Percentiles rank a stretch among this genome's conserved stretches.
phyloP scores from a whole-genome alignment of 2,888 invertebrate species.

The Petrophora chlorosata region DNA sequence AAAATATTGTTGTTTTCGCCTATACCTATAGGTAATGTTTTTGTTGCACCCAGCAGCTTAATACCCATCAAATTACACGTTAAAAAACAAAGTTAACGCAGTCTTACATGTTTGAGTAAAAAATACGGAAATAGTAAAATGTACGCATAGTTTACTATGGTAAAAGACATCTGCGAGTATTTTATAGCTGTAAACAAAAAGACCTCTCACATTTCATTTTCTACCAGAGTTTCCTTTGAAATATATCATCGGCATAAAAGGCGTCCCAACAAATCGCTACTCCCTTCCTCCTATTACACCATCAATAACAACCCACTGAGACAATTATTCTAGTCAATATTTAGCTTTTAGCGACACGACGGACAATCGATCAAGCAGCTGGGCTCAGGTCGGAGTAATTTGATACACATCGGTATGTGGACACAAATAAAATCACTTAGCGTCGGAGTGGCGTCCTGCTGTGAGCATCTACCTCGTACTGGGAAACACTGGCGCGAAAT shows the following conservation, averaged over 20 bases:
- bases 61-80: too few species aligned
- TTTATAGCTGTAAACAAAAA: too few species aligned
- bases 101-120: too few species aligned
- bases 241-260: constrained; percentile 18
- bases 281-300: constrained; percentile 27
- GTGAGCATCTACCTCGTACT: constrained; percentile 70
- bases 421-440: constrained; percentile 84
- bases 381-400: constrained; percentile 73
- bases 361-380: constrained; percentile 79
- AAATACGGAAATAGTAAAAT: too few species aligned
- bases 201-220: too few species aligned
- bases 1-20: too few species aligned
- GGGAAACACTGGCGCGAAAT: constrained; percentile 43
- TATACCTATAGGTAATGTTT: too few species aligned
- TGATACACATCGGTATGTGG: constrained; percentile 82
- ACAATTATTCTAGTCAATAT: constrained; percentile 64
- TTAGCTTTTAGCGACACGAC: constrained; percentile 67
- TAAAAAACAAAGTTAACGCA: too few species aligned
- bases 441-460: constrained; percentile 75
- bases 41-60: too few species aligned
- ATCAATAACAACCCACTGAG: constrained; percentile 38
- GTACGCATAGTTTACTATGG: too few species aligned
- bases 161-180: too few species aligned
- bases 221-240: neutral
- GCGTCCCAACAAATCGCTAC: constrained; percentile 31